Conservation (phyloP, 1,140 invertebrate genomes). For the Rhopalosiphum maidis region DNA sequence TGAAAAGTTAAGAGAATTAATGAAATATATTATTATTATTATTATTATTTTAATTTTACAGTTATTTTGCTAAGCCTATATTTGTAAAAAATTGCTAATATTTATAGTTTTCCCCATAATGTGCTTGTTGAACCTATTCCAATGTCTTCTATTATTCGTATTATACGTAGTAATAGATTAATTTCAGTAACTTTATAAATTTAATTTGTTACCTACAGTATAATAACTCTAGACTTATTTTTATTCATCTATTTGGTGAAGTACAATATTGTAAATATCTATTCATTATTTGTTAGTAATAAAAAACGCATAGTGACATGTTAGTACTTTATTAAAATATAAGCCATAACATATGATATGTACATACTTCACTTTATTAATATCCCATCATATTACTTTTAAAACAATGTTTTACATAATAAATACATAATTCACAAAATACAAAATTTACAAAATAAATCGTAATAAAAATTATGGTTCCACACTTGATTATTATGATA, state of each 20-base stretch:
- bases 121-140: too few species aligned
- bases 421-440: not conserved
- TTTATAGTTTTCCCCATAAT: too few species aligned
- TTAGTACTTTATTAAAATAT: not conserved
- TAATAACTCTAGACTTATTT: not conserved
- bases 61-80: too few species aligned
- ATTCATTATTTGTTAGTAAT: not conserved
- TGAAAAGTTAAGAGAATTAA: too few species aligned
- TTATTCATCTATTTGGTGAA: not conserved
- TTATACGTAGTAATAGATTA: not conserved
- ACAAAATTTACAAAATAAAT: not conserved
- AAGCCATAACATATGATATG: not conserved
- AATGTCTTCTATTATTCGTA: not conserved
- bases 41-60: too few species aligned
- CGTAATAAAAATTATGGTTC: not conserved
- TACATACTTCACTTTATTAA: not conserved
- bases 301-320: not conserved
- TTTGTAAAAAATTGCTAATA: too few species aligned
- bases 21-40: too few species aligned
- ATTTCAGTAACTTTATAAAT: not conserved
- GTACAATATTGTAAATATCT: not conserved
- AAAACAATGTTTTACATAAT: not conserved
- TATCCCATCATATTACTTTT: not conserved
- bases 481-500: not conserved
- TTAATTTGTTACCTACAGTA: fast-evolving